Evolutionary conservation across 1,140 invertebrate genomes (phyloP), one percentile per base, ranked within the genome.

Genomic region (Drosophila sucinea): DNA sequence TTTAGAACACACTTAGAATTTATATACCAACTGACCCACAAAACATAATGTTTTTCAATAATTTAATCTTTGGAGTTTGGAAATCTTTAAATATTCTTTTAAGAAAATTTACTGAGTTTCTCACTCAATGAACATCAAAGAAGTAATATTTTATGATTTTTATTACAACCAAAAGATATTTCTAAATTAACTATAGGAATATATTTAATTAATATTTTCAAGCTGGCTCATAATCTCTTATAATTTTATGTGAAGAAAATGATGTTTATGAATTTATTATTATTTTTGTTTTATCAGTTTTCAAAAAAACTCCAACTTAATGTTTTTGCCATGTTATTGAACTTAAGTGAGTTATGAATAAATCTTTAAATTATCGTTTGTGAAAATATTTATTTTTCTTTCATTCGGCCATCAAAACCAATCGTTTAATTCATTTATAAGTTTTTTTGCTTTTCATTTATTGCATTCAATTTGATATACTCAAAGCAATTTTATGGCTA

Each of bases 381-480:
- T 57, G 33, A 25, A 64, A 54, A 40, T 38, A 55, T 72, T 63
- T 40, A 47, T n/a, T 30, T 40, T 27, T 35, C 38, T 56, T 60
- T 60, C 40, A 68, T 60, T 3, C 32, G 23, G 58, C 51, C 55
- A 69, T 65, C 58, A 64, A 58, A 63, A 63, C 61, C 65, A 73
- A 79, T 72, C 40, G 63, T 60, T 86, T 81, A 76, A 85, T 81
- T 81, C 70, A 79, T 78, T 82, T 79, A 61, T 79, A 67, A 62
- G 63, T 61, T 79, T 79, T 72, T 79, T 87, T 87, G 87, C 83
- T 87, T 83, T 79, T 77, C 69, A 87, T 86, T 86, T 86, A 86
- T 86, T 87, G 71, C 79, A 73, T 77, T 79, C 67, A 66, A 79
- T 82, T 81, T 73, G 62, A 79, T 75, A 60, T 64, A 17, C 51